Evolutionary conservation across 92 coral and sea anemone species (phyloP).

Genomic region (Palythoa caribaeorum): DNA sequence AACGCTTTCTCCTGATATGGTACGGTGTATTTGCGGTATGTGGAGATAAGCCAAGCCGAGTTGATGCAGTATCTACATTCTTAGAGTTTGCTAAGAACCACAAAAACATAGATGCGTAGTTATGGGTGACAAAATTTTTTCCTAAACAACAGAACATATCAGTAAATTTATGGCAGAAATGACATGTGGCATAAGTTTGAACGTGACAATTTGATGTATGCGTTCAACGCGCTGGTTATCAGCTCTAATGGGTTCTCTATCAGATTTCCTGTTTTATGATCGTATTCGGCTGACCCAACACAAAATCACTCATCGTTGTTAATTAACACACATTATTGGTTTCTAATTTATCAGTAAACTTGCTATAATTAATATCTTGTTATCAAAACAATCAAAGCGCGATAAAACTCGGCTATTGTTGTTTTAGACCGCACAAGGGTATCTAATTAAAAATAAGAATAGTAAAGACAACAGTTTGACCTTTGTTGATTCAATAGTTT

Average conservation of each 20-base stretch:
- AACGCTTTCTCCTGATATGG: neutral
- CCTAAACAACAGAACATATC: neutral
- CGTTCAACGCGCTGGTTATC: neutral
- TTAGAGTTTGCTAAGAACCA: neutral
- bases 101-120: neutral
- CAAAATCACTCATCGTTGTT: neutral
- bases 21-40: neutral
- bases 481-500: constrained; percentile 16
- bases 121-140: too few relatives aligned
- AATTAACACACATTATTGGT: constrained; percentile 28
- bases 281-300: neutral
- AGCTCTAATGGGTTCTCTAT: neutral
- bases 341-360: constrained; percentile 36
- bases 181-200: neutral
- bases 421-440: neutral
- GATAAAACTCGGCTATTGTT: neutral
- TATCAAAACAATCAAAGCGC: constrained; percentile 16
- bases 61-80: too few relatives aligned
- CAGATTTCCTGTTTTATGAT: neutral
- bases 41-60: neutral
- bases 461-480: neutral
- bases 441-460: neutral
- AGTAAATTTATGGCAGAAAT: neutral
- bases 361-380: constrained; percentile 31
- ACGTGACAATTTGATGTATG: neutral